A percentile compares a stretch with the other conserved stretches of the same genome.
Conservation (phyloP, 2,888 invertebrate species). For the Coleophora flavipennella region DNA sequence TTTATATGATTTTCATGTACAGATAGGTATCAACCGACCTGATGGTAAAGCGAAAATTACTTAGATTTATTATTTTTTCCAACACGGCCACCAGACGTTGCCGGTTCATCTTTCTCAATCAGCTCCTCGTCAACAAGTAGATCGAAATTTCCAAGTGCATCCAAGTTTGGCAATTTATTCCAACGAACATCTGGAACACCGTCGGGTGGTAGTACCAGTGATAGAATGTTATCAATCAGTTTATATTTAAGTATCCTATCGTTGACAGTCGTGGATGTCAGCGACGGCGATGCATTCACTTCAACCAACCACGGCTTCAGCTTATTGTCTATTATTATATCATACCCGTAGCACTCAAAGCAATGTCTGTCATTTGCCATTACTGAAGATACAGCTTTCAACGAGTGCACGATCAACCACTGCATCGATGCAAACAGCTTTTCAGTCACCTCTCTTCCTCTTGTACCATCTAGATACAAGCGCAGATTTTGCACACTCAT, state of each 20-base stretch:
- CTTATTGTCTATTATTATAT: constrained; percentile 93
- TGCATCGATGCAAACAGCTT: constrained; percentile 89
- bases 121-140: constrained; percentile 79
- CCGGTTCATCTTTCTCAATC: constrained; percentile 69
- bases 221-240: constrained; percentile 91
- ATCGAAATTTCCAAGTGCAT: constrained; percentile 81
- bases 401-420: constrained; percentile 91
- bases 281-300: constrained; percentile 93
- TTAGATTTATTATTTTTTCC: not conserved
- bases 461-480: constrained; percentile 89
- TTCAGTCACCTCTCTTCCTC: constrained; percentile 89
- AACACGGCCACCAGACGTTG: not conserved
- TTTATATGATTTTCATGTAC: too few relatives aligned
- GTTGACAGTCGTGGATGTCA: constrained; percentile 92
- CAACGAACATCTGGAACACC: constrained; percentile 89
- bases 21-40: not conserved
- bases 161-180: constrained; percentile 83
- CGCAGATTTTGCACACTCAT: constrained; percentile 91
- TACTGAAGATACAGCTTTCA: constrained; percentile 91
- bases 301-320: constrained; percentile 94
- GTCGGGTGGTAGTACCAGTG: constrained; percentile 88
- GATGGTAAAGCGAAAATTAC: not conserved
- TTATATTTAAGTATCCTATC: constrained; percentile 94
- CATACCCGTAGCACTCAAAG: constrained; percentile 95
- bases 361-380: constrained; percentile 93